A percentile compares a stretch with the other conserved stretches of the same genome.
Evolutionary conservation across 2,797 vertebrate genomes (phyloP).

Genomic region (Oreortyx pictus): DNA sequence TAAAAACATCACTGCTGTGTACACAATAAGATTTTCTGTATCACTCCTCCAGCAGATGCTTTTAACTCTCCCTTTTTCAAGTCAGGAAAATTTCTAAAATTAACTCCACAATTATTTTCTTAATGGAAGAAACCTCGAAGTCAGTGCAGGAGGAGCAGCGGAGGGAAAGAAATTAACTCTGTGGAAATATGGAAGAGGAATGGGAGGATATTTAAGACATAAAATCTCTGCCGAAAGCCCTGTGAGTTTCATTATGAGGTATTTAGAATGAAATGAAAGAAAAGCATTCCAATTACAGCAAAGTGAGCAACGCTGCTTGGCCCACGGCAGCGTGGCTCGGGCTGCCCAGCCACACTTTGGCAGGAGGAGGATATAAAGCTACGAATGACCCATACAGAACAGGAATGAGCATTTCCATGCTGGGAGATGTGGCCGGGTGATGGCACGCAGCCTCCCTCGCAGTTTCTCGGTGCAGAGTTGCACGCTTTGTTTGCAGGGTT

Average conservation of each 20-base stretch:
- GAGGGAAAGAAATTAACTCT: not conserved
- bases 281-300: not conserved
- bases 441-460: rapidly evolving
- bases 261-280: not conserved
- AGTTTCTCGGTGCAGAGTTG: not conserved
- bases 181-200: not conserved
- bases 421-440: not conserved
- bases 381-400: not conserved
- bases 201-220: not conserved
- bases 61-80: not conserved
- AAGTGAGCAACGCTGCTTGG: not conserved
- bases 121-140: not conserved
- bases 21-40: not conserved
- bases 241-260: not conserved
- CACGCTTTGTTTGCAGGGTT: not conserved
- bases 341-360: not conserved
- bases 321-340: not conserved
- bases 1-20: conserved; percentile 10
- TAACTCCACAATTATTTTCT: not conserved
- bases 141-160: not conserved
- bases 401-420: not conserved
- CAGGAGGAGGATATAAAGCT: not conserved
- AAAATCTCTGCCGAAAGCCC: not conserved
- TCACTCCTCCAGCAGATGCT: not conserved
- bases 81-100: not conserved